Evolutionary conservation across 2,888 invertebrate species (phyloP), one percentile per base, ranked within the genome.

Genomic region (Criorhina ranunculi): DNA sequence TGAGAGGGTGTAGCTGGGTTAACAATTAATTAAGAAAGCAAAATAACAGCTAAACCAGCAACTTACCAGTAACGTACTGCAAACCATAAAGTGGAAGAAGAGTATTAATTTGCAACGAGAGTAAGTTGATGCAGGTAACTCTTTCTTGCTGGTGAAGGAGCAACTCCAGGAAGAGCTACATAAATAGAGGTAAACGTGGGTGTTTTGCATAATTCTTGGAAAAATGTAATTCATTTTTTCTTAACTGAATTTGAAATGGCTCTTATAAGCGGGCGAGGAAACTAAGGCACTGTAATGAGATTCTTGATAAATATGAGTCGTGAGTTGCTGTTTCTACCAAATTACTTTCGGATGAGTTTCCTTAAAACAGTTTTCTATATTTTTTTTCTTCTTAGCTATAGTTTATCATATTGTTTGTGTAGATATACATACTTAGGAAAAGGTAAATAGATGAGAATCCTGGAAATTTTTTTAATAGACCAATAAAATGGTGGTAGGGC

Each of bases 281-380:
- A 60, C 67, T 51, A 60, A 77, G 67, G 60, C 67, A 51, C 59
- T 59, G 59, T 77, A 69, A 77, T 77, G 77, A 66, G 77, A 77
- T 69, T 42, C 67, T 77, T 69, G 46, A 67, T 76, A 76, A 76
- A 57, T 37, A 66, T 66, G 57, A 67, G 66, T 59, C 40, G 59
- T 51, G 24, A 67, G 40, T 66, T 72, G 35, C 55, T 69, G 60
- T 62, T 80, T 75, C 46, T 67, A 62, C 62, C 67, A 44, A 80
- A 80, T 75, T 80, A 80, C 67, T 60, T 62, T 62, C 53, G 60
- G 40, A 75, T 75, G 75, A 53, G 60, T 51, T 60, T 59, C 24
- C 46, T 49, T 11, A 9, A 42, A 11, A 33, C 19, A 24, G 42
- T 55, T 55, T 15, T 19, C 33, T 1, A 9, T 42, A 1, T 33